Conservation (phyloP, 1,140 invertebrate species). For the Bicyclus anynana region DNA sequence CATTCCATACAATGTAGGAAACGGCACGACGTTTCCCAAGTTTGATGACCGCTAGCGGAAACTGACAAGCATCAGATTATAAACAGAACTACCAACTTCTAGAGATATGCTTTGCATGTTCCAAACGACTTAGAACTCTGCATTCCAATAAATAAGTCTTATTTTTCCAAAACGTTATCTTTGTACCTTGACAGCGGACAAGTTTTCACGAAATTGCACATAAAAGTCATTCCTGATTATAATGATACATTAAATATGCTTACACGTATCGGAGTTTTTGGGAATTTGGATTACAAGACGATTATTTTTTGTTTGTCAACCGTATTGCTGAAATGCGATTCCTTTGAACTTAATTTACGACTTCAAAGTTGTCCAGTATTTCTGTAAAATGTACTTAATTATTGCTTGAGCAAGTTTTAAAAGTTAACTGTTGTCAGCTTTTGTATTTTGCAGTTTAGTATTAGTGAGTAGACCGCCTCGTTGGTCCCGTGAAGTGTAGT, state of each 20-base stretch:
- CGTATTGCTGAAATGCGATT: too few relatives aligned
- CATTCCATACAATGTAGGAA: neutral
- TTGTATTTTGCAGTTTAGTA: too few relatives aligned
- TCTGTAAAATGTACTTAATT: too few relatives aligned
- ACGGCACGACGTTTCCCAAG: slow-evolving; percentile 9
- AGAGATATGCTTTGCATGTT: neutral
- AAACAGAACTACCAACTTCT: slow-evolving; percentile 18
- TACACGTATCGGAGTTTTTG: neutral
- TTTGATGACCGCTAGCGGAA: slow-evolving; percentile 29
- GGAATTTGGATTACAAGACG: neutral
- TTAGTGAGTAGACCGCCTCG: too few relatives aligned
- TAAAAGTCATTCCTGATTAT: slow-evolving; percentile 28
- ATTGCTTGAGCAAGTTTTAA: too few relatives aligned
- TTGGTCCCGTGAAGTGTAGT: too few relatives aligned
- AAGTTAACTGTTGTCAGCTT: too few relatives aligned
- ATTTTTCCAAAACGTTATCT: neutral
- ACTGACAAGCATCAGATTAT: slow-evolving; percentile 26
- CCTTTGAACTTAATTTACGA: too few relatives aligned
- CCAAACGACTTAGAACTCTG: slow-evolving; percentile 12
- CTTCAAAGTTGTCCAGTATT: too few relatives aligned
- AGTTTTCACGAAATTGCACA: slow-evolving; percentile 29
- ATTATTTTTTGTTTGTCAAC: too few relatives aligned
- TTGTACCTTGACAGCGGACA: neutral
- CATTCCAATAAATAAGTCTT: neutral
- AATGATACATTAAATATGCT: slow-evolving; percentile 28